Evolutionary conservation across 23 tunicate genomes (phyloP), one percentile per base, ranked within the genome.

Genomic region (Ciona savignyi): DNA sequence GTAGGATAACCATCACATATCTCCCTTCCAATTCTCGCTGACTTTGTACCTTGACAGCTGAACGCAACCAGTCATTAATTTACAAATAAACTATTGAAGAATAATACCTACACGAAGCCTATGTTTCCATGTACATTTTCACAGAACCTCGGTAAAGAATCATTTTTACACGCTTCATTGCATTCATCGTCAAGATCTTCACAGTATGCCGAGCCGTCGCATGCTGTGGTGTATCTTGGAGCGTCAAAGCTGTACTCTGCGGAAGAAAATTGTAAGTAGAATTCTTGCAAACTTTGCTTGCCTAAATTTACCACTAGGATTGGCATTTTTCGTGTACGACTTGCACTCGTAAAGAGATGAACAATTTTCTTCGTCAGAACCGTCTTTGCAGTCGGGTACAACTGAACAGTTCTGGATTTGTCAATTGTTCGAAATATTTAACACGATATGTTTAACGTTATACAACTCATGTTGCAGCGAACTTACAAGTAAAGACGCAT

Each of bases 1-100:
- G 83, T 71, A 0, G 96, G 96, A 71, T n/a, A 84, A 15, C 96
- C 96, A 73, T 88, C 96, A 33, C 96, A 88, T 21, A 88, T 82
- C 61, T 88, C 96, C 31, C 74, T 65, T 34, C 96, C 96, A 3
- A 77, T 60, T 22, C 81, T 51, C 23, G 70, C 35, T 24, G 81
- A 86, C 35, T 76, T 63, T 2, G 76, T 70, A 27, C 32, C 60
- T 3, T 85, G 93, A 35, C 93, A 86, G 11, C 93, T 86, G 42
- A 64, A 26, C 1, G 1, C 1, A 42, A 42, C 9, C 9, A 6
- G 56, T 42, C 15, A 42, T 42, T 28, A n/a, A 2, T 1, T 3
- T 31, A 31, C 29, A 31, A 31, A 3, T 25, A 11, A 27, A 3
- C n/a, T 67, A 25, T 26, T 1, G 1, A 26, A 30, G 22, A 11